A percentile compares a stretch with the other conserved stretches of the same genome.
phyloP scores from a whole-genome alignment of 2,888 invertebrate genomes.

The Acanthacorydalis orientalis region DNA sequence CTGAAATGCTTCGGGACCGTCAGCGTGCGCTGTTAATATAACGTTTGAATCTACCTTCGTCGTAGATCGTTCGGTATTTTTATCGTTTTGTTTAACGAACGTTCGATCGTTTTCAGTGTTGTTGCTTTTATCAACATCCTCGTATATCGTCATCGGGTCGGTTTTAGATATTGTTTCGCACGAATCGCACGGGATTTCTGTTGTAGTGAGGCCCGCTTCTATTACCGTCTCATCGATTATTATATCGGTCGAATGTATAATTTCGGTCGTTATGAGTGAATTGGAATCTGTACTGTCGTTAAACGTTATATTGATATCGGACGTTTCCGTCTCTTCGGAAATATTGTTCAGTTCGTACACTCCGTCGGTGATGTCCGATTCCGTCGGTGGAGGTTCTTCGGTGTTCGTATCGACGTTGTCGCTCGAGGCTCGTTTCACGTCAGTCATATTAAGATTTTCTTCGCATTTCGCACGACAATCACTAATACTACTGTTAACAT shows the following conservation, averaged over 20 bases:
- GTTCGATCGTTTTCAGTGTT: too few species aligned
- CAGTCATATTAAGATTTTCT: neutral
- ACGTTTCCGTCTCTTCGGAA: neutral
- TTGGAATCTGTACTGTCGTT: neutral
- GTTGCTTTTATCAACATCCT: too few species aligned
- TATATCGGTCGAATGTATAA: neutral
- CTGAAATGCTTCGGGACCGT: conserved; percentile 18
- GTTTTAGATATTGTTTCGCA: too few species aligned
- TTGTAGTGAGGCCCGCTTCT: too few species aligned
- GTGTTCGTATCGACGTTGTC: neutral
- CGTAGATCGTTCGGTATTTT: neutral
- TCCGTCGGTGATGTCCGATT: too few species aligned
- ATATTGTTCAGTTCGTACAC: neutral
- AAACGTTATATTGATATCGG: neutral
- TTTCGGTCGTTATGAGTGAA: neutral
- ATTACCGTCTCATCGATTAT: neutral
- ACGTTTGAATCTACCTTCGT: too few species aligned
- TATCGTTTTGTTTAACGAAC: neutral
- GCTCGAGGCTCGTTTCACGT: neutral
- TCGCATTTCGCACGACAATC: neutral
- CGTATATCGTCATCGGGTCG: too few species aligned
- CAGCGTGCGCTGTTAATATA: conserved; percentile 9
- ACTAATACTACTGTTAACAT: neutral
- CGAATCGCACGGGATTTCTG: too few species aligned
- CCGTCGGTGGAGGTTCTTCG: too few species aligned